These are phyloP conservation scores for Neodiprion lecontei DNA, from an alignment of 1,140 invertebrate genomes.

Conservation along the genomic window DNA sequence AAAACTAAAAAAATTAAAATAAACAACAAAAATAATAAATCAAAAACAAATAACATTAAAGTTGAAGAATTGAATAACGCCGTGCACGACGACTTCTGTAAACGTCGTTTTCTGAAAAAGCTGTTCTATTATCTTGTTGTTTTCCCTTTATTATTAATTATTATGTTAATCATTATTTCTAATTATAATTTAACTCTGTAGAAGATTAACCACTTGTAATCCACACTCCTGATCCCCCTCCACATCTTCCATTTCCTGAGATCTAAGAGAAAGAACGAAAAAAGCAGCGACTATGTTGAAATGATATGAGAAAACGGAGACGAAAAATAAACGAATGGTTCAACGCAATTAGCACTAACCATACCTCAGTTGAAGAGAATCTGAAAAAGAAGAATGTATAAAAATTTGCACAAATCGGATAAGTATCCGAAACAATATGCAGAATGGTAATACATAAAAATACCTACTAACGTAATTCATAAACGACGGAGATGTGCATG, in stretches of 20 bases:
- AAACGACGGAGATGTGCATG: neutral
- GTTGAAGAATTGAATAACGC: constrained; percentile 17
- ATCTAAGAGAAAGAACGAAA: neutral
- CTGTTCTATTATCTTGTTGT: constrained; percentile 58
- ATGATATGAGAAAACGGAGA: constrained; percentile 19
- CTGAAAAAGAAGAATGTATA: neutral
- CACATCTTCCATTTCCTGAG: constrained; percentile 14
- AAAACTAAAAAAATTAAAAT: constrained; percentile 11
- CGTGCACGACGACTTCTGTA: constrained; percentile 29
- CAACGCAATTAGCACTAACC: neutral
- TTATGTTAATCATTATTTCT: constrained; percentile 57
- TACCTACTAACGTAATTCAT: neutral
- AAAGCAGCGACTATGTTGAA: constrained; percentile 13
- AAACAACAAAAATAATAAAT: constrained; percentile 7
- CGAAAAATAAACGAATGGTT: constrained; percentile 18
- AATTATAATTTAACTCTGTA: constrained; percentile 60
- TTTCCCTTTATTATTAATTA: constrained; percentile 58
- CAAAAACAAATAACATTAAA: neutral
- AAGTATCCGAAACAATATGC: neutral
- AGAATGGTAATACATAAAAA: neutral
- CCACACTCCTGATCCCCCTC: constrained; percentile 22
- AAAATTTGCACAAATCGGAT: neutral
- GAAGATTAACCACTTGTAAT: constrained; percentile 43
- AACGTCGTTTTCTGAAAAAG: constrained; percentile 36
- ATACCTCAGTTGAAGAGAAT: neutral